These are phyloP conservation scores for Gila orcuttii DNA, from an alignment of 2,113 vertebrate genomes.

Conservation along the genomic window DNA sequence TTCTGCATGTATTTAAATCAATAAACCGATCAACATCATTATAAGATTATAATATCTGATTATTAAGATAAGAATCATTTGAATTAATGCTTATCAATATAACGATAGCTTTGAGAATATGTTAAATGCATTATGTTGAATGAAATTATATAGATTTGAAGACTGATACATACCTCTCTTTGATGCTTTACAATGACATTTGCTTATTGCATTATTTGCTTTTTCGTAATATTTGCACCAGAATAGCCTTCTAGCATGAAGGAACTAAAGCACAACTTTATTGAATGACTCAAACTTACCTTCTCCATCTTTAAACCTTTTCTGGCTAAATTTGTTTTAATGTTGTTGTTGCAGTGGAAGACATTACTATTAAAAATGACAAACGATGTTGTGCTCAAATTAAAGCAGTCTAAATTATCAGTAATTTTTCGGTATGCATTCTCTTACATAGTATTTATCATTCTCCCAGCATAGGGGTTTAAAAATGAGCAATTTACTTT, in stretches of 20 bases:
- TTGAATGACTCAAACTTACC: neutral
- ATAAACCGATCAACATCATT: neutral
- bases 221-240: neutral
- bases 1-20: constrained; percentile 31
- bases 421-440: neutral
- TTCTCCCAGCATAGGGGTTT: neutral
- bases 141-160: neutral
- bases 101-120: neutral
- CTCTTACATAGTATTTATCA: neutral
- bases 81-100: neutral
- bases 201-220: neutral
- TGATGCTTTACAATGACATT: constrained; percentile 6
- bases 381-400: neutral
- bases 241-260: constrained; percentile 18
- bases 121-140: neutral
- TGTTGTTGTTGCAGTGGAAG: neutral
- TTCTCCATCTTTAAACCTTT: neutral
- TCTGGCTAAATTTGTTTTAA: neutral
- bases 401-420: neutral
- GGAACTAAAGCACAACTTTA: neutral
- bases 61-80: neutral
- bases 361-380: neutral
- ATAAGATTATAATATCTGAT: neutral
- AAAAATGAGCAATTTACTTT: neutral
- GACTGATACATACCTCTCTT: neutral